phyloP scores from a whole-genome alignment of 2,888 invertebrate genomes.

The Adineta ricciae region DNA sequence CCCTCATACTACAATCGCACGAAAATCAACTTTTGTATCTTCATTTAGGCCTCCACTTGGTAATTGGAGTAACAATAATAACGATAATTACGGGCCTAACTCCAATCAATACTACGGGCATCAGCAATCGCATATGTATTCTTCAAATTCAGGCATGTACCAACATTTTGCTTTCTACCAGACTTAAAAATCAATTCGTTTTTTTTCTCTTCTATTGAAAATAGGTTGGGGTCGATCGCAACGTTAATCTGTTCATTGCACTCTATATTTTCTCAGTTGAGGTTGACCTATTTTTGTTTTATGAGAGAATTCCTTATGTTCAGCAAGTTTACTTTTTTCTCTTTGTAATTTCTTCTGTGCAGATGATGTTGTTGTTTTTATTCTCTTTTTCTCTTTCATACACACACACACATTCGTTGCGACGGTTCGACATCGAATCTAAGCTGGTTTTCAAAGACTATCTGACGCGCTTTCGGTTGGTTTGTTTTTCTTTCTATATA shows the following conservation, averaged over 20 bases:
- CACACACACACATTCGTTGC: background rate
- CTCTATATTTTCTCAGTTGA: background rate
- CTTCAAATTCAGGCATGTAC: background rate
- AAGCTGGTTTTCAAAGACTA: background rate
- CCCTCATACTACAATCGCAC: too few species aligned
- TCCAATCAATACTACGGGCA: background rate
- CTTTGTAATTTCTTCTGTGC: background rate
- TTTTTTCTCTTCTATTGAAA: too few species aligned
- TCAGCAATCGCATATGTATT: background rate
- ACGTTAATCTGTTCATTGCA: background rate
- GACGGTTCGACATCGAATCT: background rate
- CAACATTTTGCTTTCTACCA: too few species aligned
- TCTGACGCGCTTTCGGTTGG: background rate
- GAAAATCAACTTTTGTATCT: too few species aligned
- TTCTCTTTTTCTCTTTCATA: background rate
- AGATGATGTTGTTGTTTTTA: background rate
- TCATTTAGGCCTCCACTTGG: background rate
- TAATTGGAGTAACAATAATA: background rate
- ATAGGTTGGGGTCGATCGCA: background rate
- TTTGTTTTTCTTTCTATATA: background rate
- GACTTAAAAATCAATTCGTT: too few species aligned
- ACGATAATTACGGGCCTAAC: background rate
- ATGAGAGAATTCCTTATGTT: background rate
- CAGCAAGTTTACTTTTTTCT: background rate
- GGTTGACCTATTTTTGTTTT: background rate